A percentile compares a stretch with the other conserved stretches of the same genome.
These are phyloP conservation scores for Linnaemya vulpina DNA, from an alignment of 2,888 invertebrate species.

Conservation along the genomic window DNA sequence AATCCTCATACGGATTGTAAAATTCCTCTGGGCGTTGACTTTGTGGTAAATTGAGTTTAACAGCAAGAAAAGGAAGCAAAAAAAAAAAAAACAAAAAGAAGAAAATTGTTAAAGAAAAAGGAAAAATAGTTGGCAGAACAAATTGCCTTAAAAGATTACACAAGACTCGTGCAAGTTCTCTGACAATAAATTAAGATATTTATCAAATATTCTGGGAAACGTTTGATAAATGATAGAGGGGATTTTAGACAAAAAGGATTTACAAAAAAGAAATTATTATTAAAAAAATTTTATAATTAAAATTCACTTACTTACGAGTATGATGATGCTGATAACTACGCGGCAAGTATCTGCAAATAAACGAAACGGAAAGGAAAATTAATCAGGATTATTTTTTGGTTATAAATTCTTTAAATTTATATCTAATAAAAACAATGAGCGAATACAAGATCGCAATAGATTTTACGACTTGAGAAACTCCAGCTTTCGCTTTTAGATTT, in stretches of 20 bases:
- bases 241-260: conserved; percentile 7
- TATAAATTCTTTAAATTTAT: no score
- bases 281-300: not conserved
- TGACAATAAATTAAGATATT: conserved; percentile 55
- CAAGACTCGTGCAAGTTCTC: conserved; percentile 41
- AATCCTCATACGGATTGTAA: conserved; percentile 34
- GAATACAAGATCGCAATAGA: no score
- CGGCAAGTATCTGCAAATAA: conserved; percentile 10
- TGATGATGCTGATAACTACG: not conserved
- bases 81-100: no score
- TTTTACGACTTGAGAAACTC: no score
- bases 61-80: conserved; percentile 21
- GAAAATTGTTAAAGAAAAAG: not conserved
- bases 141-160: conserved; percentile 68
- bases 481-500: no score
- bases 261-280: no score
- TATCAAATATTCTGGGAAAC: conserved; percentile 42
- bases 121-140: conserved; percentile 63
- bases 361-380: conserved; percentile 1
- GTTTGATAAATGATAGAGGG: conserved; percentile 19
- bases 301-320: not conserved
- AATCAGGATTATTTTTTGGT: conserved; percentile 36
- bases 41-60: conserved; percentile 70
- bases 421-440: no score
- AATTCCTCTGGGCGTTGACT: conserved; percentile 63